Base-by-base conservation (phyloP, 2,113 vertebrate species). In the Laticauda laticaudata region DNA sequence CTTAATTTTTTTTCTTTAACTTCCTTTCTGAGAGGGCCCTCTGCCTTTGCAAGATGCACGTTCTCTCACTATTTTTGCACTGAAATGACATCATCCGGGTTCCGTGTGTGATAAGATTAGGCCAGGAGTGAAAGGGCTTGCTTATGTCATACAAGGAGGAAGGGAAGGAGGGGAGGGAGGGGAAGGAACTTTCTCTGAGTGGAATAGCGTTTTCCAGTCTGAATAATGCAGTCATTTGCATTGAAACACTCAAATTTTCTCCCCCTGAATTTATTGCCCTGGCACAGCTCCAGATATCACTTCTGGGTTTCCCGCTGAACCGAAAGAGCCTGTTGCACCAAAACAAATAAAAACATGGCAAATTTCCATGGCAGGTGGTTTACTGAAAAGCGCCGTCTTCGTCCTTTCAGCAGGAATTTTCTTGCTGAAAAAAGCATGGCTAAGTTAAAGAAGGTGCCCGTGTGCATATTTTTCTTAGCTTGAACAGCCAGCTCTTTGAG, bases 11-110 rank as follows among this genome's bases (percentile, higher is more conserved):
- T 88, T 57, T 87, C 51, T 45, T 89, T 89, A 86, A 81, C 93
- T 91, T 96, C 61, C 96, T 96, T 94, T 91, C 92, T 90, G 14
- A 51, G 45, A 92, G 94, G 48, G 90, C 93, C 96, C 96, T 81
- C 64, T 96, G 95, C 75, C 51, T 91, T 94, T 75, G 88, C 48
- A 93, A 92, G 94, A 88, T 26, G 91, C 90, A 0, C 0, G 64
- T 94, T 29, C 93, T 95, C 94, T 48, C 21, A 24, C 1, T n/a
- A 5, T 45, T 53, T 92, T 0, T 91, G 61, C 93, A 94, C 86
- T 55, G 54, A 91, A n/a, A 59, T 95, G 93, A 34, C 7, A 81
- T 96, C 96, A 95, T 91, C 1, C 0, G 1, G 86, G 43, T n/a
- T 93, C 4, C 0, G 55, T 93, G 93, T n/a, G 26, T 39, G 96